Evolutionary conservation across 2,797 vertebrate genomes (phyloP).

Genomic region (Lycodopsis pacificus): DNA sequence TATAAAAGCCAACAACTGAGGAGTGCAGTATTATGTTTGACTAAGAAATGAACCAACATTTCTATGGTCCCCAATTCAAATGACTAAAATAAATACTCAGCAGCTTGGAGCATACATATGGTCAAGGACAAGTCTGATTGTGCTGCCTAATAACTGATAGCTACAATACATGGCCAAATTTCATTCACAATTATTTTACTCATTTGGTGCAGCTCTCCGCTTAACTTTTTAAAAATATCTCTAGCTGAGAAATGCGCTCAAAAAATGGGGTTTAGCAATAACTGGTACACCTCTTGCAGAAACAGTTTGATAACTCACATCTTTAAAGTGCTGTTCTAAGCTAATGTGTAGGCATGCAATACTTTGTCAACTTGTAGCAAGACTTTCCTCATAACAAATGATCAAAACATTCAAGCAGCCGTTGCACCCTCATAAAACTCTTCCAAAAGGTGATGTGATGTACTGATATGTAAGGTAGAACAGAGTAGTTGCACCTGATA

Average conservation of each 20-base stretch:
- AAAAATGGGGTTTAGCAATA: slow-evolving; percentile 2
- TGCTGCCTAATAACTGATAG: slow-evolving; percentile 23
- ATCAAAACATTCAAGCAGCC: slow-evolving; percentile 2
- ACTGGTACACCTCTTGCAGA: background rate
- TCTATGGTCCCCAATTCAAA: slow-evolving; percentile 32
- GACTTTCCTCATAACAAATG: background rate
- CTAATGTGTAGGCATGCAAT: slow-evolving; percentile 11
- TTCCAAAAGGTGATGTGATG: background rate
- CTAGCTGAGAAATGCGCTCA: slow-evolving; percentile 2
- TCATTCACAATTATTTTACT: slow-evolving; percentile 31
- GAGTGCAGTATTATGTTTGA: slow-evolving; percentile 28
- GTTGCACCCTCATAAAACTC: background rate
- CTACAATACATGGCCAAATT: slow-evolving; percentile 5
- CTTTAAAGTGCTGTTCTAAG: slow-evolving; percentile 11
- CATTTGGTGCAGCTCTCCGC: slow-evolving; percentile 3
- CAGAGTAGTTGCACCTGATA: background rate
- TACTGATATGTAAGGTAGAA: background rate
- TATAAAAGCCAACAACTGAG: slow-evolving; percentile 19
- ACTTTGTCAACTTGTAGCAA: slow-evolving; percentile 27
- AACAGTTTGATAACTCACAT: slow-evolving; percentile 8
- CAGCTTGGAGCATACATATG: slow-evolving; percentile 21
- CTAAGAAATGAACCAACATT: slow-evolving; percentile 44
- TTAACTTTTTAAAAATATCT: slow-evolving; percentile 8
- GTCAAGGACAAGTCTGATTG: slow-evolving; percentile 10
- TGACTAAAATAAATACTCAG: slow-evolving; percentile 42